Conservation (phyloP, 2,888 invertebrate genomes). For the Sepiola atlantica region DNA sequence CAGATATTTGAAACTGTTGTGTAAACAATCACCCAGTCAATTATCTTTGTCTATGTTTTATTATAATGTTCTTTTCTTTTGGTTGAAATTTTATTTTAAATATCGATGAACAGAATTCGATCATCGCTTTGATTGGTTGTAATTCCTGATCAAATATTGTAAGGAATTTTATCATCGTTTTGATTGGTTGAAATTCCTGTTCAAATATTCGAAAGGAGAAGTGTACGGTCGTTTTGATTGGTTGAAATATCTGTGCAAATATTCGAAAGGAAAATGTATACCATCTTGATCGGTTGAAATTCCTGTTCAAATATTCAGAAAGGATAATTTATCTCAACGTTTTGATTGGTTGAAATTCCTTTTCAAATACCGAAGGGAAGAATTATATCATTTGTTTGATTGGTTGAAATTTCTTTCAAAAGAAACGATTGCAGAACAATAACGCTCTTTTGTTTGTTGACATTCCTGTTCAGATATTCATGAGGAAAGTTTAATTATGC, state of each 20-base stretch:
- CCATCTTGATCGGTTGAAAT: not conserved
- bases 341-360: too few species aligned
- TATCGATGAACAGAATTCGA: not conserved
- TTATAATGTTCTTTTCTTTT: not conserved
- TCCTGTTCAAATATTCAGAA: not conserved
- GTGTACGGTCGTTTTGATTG: too few species aligned
- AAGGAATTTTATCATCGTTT: not conserved
- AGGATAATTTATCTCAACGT: too few species aligned
- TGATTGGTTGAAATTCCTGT: conserved; percentile 1
- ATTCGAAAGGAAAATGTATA: too few species aligned
- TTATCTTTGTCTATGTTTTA: not conserved
- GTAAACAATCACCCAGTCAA: not conserved
- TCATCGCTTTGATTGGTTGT: too few species aligned
- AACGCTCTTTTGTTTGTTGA: too few species aligned
- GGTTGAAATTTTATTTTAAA: not conserved
- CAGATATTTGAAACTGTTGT: not conserved
- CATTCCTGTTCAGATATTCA: too few species aligned
- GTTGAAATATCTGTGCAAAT: too few species aligned
- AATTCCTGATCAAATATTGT: too few species aligned
- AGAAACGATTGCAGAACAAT: too few species aligned
- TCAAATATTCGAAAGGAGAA: not conserved
- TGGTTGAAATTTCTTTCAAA: conserved; percentile 12
- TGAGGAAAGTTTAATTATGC: too few species aligned
- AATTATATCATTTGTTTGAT: not conserved
- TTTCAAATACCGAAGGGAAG: too few species aligned